phyloP scores from a whole-genome alignment of 2,797 vertebrate species.

The Acanthopagrus latus region DNA sequence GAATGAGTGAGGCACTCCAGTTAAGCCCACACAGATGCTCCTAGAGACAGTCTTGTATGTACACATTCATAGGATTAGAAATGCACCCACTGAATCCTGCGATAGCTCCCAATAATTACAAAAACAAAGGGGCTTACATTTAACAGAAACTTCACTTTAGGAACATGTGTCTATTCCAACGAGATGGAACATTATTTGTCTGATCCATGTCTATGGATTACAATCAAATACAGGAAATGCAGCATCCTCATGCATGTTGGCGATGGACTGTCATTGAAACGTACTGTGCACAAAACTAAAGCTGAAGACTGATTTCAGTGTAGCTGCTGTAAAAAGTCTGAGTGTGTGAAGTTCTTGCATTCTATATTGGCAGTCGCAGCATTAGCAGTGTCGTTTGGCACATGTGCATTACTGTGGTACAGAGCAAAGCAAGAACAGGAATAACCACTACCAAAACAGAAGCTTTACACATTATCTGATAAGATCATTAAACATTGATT shows the following conservation, averaged over 20 bases:
- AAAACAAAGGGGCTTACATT: conserved; percentile 37
- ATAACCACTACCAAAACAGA: conserved; percentile 64
- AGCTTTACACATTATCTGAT: conserved; percentile 58
- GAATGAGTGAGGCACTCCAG: conserved; percentile 79
- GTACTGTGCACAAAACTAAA: conserved; percentile 56
- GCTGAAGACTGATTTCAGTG: conserved; percentile 42
- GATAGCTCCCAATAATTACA: conserved; percentile 47
- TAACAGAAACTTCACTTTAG: conserved; percentile 31
- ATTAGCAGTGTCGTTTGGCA: conserved; percentile 80
- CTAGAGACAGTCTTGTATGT: conserved; percentile 72
- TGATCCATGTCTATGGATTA: conserved; percentile 31
- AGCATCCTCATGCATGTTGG: conserved; percentile 26
- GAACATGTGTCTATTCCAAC: conserved; percentile 12
- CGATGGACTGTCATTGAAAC: conserved; percentile 28
- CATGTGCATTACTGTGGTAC: conserved; percentile 65
- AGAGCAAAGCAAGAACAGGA: conserved; percentile 65
- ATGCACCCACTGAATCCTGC: conserved; percentile 43
- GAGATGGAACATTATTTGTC: conserved; percentile 27
- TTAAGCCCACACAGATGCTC: conserved; percentile 66
- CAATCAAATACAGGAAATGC: conserved; percentile 58
- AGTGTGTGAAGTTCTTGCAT: conserved; percentile 44
- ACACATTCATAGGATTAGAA: conserved; percentile 81
- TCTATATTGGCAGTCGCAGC: conserved; percentile 63
- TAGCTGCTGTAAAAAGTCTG: conserved; percentile 38
- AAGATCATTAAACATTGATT: conserved; percentile 51